Evolutionary conservation across 2,113 vertebrate genomes (phyloP).

Genomic region (Oreotragus oreotragus): DNA sequence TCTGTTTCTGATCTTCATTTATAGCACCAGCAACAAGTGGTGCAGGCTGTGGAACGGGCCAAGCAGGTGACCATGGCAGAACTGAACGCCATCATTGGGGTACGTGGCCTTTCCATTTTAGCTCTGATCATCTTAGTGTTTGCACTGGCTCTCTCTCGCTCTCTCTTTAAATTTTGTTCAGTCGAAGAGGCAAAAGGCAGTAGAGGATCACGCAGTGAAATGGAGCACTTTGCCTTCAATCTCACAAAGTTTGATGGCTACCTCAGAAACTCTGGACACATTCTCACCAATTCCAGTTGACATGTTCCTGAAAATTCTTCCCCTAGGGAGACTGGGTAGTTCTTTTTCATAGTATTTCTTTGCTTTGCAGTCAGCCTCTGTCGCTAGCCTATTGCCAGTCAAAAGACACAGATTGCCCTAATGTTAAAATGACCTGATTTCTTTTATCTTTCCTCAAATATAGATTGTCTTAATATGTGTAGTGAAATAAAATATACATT

Average conservation of each 20-base stretch:
- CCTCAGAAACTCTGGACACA: constrained; percentile 28
- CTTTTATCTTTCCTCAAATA: constrained; percentile 12
- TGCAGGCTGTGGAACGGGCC: constrained; percentile 97
- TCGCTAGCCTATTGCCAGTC: background rate
- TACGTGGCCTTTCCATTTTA: constrained; percentile 95
- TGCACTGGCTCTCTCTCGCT: constrained; percentile 78
- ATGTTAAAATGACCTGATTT: constrained; percentile 20
- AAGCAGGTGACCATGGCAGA: constrained; percentile 99
- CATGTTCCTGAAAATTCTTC: constrained; percentile 20
- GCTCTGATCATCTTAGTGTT: constrained; percentile 83
- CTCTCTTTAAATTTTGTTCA: constrained; percentile 73
- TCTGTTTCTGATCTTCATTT: constrained; percentile 85
- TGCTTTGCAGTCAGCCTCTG: constrained; percentile 11
- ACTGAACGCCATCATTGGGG: constrained; percentile 98
- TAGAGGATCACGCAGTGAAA: constrained; percentile 30
- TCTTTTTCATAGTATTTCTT: constrained; percentile 31
- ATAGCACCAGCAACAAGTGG: constrained; percentile 98
- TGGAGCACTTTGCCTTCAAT: constrained; percentile 48
- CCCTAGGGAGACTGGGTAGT: background rate
- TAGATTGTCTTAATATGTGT: constrained; percentile 26
- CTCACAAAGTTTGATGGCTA: constrained; percentile 34
- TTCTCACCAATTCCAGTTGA: background rate
- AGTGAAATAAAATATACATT: background rate
- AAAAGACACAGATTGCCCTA: background rate
- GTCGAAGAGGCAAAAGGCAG: constrained; percentile 24